phyloP scores from a whole-genome alignment of 2,888 invertebrate genomes.

The Glaucopsyche alexis region DNA sequence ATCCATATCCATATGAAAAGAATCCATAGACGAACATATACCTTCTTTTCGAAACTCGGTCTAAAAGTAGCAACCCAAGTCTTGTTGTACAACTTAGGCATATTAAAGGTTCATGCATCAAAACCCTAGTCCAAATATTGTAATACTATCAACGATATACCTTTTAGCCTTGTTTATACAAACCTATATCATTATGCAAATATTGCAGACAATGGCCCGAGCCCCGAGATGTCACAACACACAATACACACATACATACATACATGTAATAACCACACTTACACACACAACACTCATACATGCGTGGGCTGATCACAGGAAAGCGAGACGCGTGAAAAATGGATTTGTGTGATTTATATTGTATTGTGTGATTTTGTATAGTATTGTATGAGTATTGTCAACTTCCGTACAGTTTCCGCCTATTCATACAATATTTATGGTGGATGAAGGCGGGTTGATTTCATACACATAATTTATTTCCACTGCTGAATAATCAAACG shows the following conservation, averaged over 20 bases:
- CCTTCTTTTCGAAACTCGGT: no score
- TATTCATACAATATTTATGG: conserved; percentile 9
- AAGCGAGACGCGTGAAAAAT: conserved; percentile 18
- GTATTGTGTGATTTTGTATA: conserved; percentile 13
- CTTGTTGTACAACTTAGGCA: no score
- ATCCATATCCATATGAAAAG: no score
- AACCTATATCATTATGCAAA: neutral
- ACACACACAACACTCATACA: neutral
- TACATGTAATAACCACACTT: neutral
- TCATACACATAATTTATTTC: neutral
- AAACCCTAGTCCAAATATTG: neutral
- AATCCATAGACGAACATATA: no score
- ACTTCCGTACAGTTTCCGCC: conserved; percentile 14
- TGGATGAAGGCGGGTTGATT: neutral
- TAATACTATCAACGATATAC: neutral
- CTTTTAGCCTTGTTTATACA: neutral
- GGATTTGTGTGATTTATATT: neutral
- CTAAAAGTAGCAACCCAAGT: no score
- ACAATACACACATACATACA: neutral
- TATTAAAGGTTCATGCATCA: no score
- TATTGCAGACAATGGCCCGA: neutral
- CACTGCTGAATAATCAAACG: neutral
- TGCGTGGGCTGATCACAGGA: conserved; percentile 12
- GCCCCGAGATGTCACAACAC: neutral
- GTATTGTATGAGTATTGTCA: conserved; percentile 5